Conservation (phyloP, 2,888 invertebrate species). For the Blastobasis lacticolella region DNA sequence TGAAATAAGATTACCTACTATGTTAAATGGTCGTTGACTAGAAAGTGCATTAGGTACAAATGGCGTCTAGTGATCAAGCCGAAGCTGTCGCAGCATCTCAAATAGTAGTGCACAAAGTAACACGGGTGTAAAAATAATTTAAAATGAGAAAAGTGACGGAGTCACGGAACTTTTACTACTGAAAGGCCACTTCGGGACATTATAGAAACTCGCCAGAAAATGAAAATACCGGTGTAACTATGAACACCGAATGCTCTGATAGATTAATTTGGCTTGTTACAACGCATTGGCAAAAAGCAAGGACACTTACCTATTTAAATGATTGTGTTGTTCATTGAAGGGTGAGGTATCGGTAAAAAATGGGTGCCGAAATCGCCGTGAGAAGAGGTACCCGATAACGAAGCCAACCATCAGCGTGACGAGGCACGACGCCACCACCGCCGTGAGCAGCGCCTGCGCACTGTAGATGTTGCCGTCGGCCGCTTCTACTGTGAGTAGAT, state of each 20-base stretch:
- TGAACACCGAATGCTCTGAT: not conserved
- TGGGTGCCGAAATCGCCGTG: conserved; percentile 82
- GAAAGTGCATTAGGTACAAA: no score
- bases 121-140: conserved; percentile 8
- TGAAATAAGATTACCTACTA: no score
- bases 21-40: no score
- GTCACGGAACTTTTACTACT: conserved; percentile 16
- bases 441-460: conserved; percentile 86
- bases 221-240: conserved; percentile 22
- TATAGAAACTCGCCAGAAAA: conserved; percentile 43
- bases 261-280: not conserved
- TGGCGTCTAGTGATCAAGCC: no score
- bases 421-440: conserved; percentile 85
- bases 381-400: conserved; percentile 88
- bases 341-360: conserved; percentile 83
- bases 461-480: conserved; percentile 83
- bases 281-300: no score
- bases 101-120: not conserved
- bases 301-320: conserved; percentile 78
- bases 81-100: no score
- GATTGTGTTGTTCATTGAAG: conserved; percentile 85
- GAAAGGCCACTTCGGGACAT: conserved; percentile 40
- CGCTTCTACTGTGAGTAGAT: conserved; percentile 65
- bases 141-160: conserved; percentile 9
- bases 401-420: conserved; percentile 88